Evolutionary conservation across 2,888 invertebrate species (phyloP), one percentile per base, ranked within the genome.

Genomic region (Napeogenes sylphis): DNA sequence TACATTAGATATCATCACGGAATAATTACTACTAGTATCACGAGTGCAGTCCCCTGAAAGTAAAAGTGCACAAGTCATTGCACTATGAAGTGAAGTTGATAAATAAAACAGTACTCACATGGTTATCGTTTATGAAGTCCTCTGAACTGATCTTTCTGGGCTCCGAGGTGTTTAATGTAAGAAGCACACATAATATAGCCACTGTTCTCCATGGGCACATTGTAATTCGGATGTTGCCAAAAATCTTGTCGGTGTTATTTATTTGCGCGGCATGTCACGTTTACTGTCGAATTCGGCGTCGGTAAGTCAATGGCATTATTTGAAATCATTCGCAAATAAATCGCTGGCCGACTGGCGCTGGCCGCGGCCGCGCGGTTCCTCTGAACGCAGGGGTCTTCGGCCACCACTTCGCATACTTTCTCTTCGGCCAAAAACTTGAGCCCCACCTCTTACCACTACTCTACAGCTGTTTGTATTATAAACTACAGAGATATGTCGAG

Each of bases 191-290:
- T 74, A 83, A 78, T 73, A 82, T 75, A 77, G 78, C 81, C 85
- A 89, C 86, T 75, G 83, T 75, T 81, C 81, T 86, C 88, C 90
- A 90, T 87, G 78, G 79, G 86, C 87, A 87, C 90, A 90, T 90
- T 80, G 83, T 88, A 82, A 84, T 75, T 75, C 72, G 70, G 74
- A 55, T 65, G 62, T 67, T 62, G 72, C 74, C 74, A 78, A 70
- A 77, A 74, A 63, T 60, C 67, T 79, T 78, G 76, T 81, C 79
- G 81, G 21, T 21, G 21, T 82, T 82, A 79, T 84, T 85, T 87
- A 87, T 85, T 85, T 78, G 81, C 81, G 83, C 85, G 85, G 78
- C 90, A 90, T 89, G 81, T 84, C 85, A 67, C 80, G 82, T 69
- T 82, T 81, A 85, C 83, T 84, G 82, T 75, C 82, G 75, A 82